A percentile compares a stretch with the other conserved stretches of the same genome.
These are phyloP conservation scores for Mirza zaza DNA, from an alignment of 2,113 vertebrate genomes.

Conservation along the genomic window DNA sequence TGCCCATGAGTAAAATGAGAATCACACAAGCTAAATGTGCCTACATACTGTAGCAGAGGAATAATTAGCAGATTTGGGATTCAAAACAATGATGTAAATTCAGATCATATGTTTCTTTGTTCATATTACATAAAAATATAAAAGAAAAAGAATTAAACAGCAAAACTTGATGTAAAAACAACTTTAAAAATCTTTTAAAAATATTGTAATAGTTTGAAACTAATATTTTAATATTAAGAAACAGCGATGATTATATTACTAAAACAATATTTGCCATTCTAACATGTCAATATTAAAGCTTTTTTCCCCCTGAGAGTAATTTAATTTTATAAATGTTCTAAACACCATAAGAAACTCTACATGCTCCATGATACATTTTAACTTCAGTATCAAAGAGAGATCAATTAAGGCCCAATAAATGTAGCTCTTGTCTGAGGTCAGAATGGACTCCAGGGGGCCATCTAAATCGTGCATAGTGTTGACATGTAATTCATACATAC, in stretches of 20 bases:
- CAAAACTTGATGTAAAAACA: not conserved
- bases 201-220: not conserved
- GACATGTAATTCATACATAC: not conserved
- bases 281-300: not conserved
- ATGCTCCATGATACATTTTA: not conserved
- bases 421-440: not conserved
- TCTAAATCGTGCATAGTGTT: not conserved
- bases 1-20: not conserved
- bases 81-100: not conserved
- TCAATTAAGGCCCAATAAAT: not conserved
- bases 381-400: slow-evolving; percentile 23
- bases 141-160: not conserved
- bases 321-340: slow-evolving; percentile 29
- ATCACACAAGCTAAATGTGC: not conserved
- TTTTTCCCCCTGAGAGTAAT: not conserved
- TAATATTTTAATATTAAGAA: slow-evolving; percentile 11
- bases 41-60: not conserved
- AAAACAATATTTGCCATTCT: not conserved
- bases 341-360: not conserved
- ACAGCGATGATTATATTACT: not conserved
- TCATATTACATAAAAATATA: not conserved
- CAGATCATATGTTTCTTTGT: not conserved
- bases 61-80: not conserved
- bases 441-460: not conserved
- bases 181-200: not conserved